A percentile compares a stretch with the other conserved stretches of the same genome.
Evolutionary conservation across 1,140 invertebrate species (phyloP).

Genomic region (Lepidurus packardi): DNA sequence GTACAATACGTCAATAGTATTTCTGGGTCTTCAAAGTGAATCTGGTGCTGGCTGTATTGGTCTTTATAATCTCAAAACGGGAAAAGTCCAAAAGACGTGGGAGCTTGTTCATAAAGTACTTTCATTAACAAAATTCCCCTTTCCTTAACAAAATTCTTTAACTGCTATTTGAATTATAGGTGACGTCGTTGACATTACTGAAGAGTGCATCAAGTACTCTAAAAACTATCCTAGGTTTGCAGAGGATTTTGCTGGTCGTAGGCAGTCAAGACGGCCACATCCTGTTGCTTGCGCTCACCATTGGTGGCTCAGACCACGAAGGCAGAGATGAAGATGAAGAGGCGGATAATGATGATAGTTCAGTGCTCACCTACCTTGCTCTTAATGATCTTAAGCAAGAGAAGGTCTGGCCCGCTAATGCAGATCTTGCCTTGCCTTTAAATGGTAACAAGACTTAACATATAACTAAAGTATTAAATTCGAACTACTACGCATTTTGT

Average conservation of each 20-base stretch:
- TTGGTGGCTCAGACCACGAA: not conserved
- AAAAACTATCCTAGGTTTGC: not conserved
- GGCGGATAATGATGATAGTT: not conserved
- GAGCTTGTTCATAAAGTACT: not conserved
- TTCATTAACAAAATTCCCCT: not conserved
- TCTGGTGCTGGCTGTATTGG: not conserved
- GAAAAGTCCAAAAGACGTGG: not conserved
- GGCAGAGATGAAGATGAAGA: not conserved
- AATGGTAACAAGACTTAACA: not conserved
- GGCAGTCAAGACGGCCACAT: constrained; percentile 32
- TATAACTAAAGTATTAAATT: no score
- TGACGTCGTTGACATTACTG: not conserved
- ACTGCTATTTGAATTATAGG: not conserved
- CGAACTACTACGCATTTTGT: not conserved
- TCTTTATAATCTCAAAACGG: not conserved
- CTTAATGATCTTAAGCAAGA: not conserved
- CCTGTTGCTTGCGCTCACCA: constrained; percentile 23
- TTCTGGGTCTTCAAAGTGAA: not conserved
- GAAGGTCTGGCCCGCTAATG: not conserved
- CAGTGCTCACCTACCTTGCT: not conserved
- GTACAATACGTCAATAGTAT: not conserved
- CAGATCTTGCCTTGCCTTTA: not conserved
- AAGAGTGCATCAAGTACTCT: not conserved
- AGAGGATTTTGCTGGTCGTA: constrained; percentile 15
- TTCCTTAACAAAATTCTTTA: not conserved